A percentile compares a stretch with the other conserved stretches of the same genome.
These are phyloP conservation scores for Mallotus villosus DNA, from an alignment of 2,797 vertebrate genomes.

Conservation along the genomic window DNA sequence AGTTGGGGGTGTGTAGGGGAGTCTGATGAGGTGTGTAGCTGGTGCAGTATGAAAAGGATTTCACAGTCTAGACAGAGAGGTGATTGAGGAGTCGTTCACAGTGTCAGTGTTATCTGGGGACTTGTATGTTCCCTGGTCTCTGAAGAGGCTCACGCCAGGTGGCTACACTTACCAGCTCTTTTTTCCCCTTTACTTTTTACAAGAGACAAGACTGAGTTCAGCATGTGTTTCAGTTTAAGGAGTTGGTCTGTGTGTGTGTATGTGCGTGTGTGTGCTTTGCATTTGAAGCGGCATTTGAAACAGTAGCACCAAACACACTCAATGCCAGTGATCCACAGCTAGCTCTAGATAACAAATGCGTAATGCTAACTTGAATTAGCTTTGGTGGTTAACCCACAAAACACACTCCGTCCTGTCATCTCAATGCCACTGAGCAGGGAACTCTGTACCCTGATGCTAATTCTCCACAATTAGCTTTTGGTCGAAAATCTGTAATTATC, in stretches of 20 bases:
- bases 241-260: not conserved
- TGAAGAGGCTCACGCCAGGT: slow-evolving; percentile 6
- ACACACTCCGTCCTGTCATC: slow-evolving; percentile 6
- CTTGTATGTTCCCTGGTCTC: not conserved
- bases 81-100: not conserved
- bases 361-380: slow-evolving; percentile 5
- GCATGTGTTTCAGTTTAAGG: slow-evolving; percentile 20
- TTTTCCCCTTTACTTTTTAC: not conserved
- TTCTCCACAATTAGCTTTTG: slow-evolving; percentile 19
- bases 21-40: not conserved
- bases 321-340: not conserved
- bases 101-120: slow-evolving; percentile 10
- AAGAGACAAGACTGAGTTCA: slow-evolving; percentile 5
- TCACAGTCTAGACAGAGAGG: slow-evolving; percentile 26
- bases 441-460: not conserved
- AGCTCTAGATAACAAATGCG: not conserved
- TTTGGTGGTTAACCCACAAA: slow-evolving; percentile 5
- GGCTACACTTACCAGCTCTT: not conserved
- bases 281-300: slow-evolving; percentile 6
- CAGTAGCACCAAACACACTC: slow-evolving; percentile 15
- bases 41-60: not conserved
- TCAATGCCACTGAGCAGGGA: slow-evolving; percentile 5
- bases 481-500: slow-evolving; percentile 35
- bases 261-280: not conserved
- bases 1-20: slow-evolving; percentile 1